Evolutionary conservation across 2,888 invertebrate genomes (phyloP), one percentile per base, ranked within the genome.

Genomic region (Apocheima hispidaria): DNA sequence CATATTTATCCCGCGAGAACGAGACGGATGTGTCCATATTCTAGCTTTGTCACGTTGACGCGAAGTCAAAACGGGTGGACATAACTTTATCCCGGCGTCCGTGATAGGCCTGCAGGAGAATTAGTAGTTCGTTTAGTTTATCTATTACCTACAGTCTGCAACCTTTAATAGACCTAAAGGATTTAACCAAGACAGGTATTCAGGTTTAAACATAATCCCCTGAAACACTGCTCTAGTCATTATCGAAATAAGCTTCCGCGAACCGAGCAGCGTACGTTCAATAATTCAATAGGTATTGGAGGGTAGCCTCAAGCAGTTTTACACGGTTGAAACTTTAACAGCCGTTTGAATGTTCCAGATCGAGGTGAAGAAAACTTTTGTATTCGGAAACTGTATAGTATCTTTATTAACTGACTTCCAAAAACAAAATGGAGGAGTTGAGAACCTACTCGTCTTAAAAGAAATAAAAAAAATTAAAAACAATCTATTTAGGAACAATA

Each of bases 221-320:
- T 16, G 30, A 14, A 26, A 30, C 30, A 23, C 23, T 18, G 38
- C 38, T 53, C 52, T 38, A 36, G 33, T 60, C 53, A 60, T 60
- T 60, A 60, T 53, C 41, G 48, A 43, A 53, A 54, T 53, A 48
- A 41, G 40, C 18, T 60, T 53, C 49, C 48, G 23, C 23, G 48
- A 26, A 36, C 43, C n/a, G 48, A 26, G 28, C 43, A 9, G 33
- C 43, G 57, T 44, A 52, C 33, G 46, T 48, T 53, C 16, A 21
- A 51, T 58, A 46, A 52, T 58, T 50, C 28, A 58, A 36, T 51
- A 46, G 43, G 16, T 18, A 36, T 43, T 35, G 14, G 35, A 58
- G 43, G 14, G 23, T 33, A 48, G 20, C 28, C 28, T 38, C 33
- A 18, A 49, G 38, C 57, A 50, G 50, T 38, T 58, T n/a, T 33